A percentile compares a stretch with the other conserved stretches of the same genome.
Conservation (phyloP, 2,797 vertebrate species). For the Gallinago solitaria region DNA sequence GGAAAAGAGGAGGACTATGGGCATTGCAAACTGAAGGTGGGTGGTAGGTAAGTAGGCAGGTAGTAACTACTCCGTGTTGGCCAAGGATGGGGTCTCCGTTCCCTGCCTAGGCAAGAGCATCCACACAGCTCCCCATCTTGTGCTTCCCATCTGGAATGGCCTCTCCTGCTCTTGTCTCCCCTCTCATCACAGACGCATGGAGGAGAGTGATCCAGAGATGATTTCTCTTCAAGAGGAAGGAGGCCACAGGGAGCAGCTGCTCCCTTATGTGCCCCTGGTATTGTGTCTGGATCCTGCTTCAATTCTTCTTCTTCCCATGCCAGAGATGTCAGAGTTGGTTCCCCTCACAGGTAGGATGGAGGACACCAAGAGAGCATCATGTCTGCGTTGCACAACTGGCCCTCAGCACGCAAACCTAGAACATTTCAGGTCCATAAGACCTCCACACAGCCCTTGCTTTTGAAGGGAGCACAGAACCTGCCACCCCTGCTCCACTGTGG, state of each 20-base stretch:
- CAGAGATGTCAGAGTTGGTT: not conserved
- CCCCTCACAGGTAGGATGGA: fast-evolving
- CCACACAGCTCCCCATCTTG: not conserved
- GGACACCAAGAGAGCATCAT: not conserved
- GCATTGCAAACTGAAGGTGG: not conserved
- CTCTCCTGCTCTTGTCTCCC: not conserved
- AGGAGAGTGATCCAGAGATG: not conserved
- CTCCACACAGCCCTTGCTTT: not conserved
- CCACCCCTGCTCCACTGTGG: not conserved
- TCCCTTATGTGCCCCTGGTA: not conserved
- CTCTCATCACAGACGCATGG: not conserved
- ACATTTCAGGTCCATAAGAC: not conserved
- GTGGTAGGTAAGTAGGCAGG: not conserved
- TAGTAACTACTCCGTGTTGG: not conserved
- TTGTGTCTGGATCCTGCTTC: not conserved
- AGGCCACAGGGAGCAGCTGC: not conserved
- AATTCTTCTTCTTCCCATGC: not conserved
- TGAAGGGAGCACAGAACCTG: not conserved
- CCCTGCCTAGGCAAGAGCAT: not conserved
- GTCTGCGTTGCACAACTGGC: not conserved
- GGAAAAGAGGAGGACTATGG: not conserved
- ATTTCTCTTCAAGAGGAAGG: not conserved
- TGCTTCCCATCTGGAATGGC: not conserved
- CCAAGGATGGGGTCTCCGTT: not conserved
- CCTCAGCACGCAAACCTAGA: not conserved